phyloP scores from a whole-genome alignment of 2,888 invertebrate species.

The Chymomyza caudatula region DNA sequence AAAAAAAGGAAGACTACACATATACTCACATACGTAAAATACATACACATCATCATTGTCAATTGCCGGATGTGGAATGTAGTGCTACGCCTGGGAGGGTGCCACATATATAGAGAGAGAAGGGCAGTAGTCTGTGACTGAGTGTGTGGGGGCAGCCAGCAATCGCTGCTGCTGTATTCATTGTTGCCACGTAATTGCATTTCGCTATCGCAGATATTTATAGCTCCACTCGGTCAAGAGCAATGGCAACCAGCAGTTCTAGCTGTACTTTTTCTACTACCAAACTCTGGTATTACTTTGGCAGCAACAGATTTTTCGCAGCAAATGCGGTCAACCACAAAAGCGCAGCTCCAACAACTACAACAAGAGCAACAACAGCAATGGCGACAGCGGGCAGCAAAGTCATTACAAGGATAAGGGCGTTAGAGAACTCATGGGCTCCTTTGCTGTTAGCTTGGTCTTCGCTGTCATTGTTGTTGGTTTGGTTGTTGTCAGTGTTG shows the following conservation, averaged over 20 bases:
- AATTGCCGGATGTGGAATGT: constrained; percentile 61
- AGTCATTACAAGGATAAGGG: constrained; percentile 69
- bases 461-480: constrained; percentile 16
- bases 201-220: constrained; percentile 77
- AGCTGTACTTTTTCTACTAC: neutral
- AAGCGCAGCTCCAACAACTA: constrained; percentile 62
- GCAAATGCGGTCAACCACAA: constrained; percentile 75
- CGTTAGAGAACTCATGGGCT: constrained; percentile 55
- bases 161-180: constrained; percentile 73
- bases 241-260: constrained; percentile 30
- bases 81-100: constrained; percentile 5
- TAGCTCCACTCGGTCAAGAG: constrained; percentile 76
- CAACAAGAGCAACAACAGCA: neutral
- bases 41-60: constrained; percentile 71
- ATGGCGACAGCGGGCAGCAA: neutral
- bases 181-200: constrained; percentile 77
- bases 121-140: constrained; percentile 11
- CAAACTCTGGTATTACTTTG: constrained; percentile 50
- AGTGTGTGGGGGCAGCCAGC: constrained; percentile 40
- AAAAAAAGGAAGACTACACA: constrained; percentile 55
- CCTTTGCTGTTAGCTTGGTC: neutral
- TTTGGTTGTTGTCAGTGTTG: constrained; percentile 27
- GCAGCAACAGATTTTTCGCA: constrained; percentile 73
- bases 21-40: constrained; percentile 36
- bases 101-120: neutral